Evolutionary conservation across 2,888 invertebrate genomes (phyloP), one percentile per base, ranked within the genome.

Genomic region (Metopia argyrocephala): DNA sequence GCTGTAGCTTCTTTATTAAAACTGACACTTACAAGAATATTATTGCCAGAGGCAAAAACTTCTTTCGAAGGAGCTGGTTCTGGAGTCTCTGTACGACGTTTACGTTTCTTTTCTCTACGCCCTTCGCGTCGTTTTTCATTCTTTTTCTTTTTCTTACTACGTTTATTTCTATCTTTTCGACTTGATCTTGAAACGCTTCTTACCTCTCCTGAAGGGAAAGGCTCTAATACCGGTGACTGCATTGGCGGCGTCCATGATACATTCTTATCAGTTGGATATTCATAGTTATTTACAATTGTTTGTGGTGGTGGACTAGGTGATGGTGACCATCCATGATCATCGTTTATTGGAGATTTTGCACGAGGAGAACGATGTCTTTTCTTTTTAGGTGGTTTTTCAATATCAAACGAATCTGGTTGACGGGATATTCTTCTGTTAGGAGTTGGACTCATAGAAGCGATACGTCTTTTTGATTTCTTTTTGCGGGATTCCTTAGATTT

Each of bases 21-120:
- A 90, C 96, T 97, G 20, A 97, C 96, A 91, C 96, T 97, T 12
- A 97, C 97, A 83, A 97, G 93, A 86, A 97, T 97, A 89, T 97
- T 97, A 90, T 97, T 96, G 3, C 97, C 97, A 12, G 97, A 96
- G 0, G 97, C 96, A 89, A 96, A 97, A 3, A 97, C 96, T 91
- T 97, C 97, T 89, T 97, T 97, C 2, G 95, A 95, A 0, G 96
- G 95, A 66, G 92, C 93, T 56, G 90, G 86, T 81, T 86, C 88
- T 89, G 93, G 87, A 70, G 88, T 87, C 82, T 88, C 87, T 12
- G 89, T 89, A 25, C 88, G 91, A 6, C 90, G 85, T 28, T 85
- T 87, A 2, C 89, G 89, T 62, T 88, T 87, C 76, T 89, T 91
- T 45, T 89, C 89, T 69, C 89, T 89, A 4, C 88, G 82, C 88